Evolutionary conservation across 1,140 invertebrate genomes (phyloP), one percentile per base, ranked within the genome.

Genomic region (Thalassaphorura encarpata): DNA sequence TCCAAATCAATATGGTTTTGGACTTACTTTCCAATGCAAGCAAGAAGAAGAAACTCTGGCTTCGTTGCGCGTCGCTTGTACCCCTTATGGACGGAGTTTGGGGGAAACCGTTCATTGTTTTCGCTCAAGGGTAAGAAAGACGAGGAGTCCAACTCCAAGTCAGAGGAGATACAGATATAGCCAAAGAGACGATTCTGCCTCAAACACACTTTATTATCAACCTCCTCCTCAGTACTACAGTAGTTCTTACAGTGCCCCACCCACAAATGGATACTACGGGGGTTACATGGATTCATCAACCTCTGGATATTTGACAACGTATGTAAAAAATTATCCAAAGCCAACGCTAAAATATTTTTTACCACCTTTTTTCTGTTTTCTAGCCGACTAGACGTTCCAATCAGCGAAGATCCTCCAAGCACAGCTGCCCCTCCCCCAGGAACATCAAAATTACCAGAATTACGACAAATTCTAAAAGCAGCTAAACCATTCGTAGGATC

Each of bases 1-100:
- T 29, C 60, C 63, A 4, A 65, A 65, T 47, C 63, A 65, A 31
- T 57, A 60, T 36, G 63, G 63, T 5, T 65, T 50, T 50, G 63
- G 63, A n/a, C 43, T 65, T 2, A 62, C 45, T 3, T 62, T 65
- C 21, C n/a, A 26, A 0, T 65, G 63, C 31, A 50, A 60, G 36
- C 19, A 8, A 4, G 27, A 52, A 16, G 53, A 39, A 5, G 39
- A 46, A 6, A 16, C 19, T 3, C 26, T n/a, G 19, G 46, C 45
- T 8, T 52, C 49, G 15, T 18, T 61, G 1, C 52, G 52, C 46
- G 50, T 64, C 23, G 63, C 63, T n/a, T 64, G 63, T 27, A 57
- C 57, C 4, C 55, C 63, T 4, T 40, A 40, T 16, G 57, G 26
- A 19, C 39, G 43, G 45, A 49, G 45, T 18, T 21, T 50, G 15